Evolutionary conservation across 2,797 vertebrate genomes (phyloP).

Genomic region (Liasis olivaceus): DNA sequence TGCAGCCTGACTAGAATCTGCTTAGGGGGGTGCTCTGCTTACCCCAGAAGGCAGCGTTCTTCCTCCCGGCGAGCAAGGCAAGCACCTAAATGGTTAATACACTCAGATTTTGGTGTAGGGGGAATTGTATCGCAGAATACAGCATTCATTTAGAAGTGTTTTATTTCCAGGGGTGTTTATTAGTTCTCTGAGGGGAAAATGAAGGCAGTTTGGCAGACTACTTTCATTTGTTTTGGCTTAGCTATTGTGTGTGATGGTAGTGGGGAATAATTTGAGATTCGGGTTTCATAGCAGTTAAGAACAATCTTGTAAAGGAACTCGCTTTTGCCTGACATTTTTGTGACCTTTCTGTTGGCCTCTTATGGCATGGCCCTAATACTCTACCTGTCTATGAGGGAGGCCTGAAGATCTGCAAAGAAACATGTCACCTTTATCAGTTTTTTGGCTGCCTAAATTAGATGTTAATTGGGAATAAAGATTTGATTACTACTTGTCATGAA

Average conservation of each 20-base stretch:
- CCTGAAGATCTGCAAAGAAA: background rate
- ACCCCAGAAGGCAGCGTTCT: background rate
- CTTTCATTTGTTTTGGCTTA: background rate
- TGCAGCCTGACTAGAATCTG: background rate
- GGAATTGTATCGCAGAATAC: background rate
- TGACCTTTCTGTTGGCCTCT: background rate
- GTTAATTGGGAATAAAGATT: background rate
- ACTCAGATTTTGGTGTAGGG: background rate
- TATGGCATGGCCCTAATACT: background rate
- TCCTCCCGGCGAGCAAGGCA: background rate
- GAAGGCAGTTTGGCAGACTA: background rate
- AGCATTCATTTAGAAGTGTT: background rate
- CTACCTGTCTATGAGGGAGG: background rate
- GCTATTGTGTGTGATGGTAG: background rate
- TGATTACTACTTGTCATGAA: background rate
- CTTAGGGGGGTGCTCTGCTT: background rate
- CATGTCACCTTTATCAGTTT: background rate
- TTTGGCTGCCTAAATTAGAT: background rate
- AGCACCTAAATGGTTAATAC: background rate
- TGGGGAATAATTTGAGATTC: background rate
- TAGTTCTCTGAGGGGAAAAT: background rate
- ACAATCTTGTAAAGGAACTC: background rate
- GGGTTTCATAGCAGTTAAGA: background rate
- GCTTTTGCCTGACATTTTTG: background rate
- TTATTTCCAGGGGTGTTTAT: background rate